Conservation (phyloP, 2,797 vertebrate genomes). For the Microctenopoma stevenorrisi region DNA sequence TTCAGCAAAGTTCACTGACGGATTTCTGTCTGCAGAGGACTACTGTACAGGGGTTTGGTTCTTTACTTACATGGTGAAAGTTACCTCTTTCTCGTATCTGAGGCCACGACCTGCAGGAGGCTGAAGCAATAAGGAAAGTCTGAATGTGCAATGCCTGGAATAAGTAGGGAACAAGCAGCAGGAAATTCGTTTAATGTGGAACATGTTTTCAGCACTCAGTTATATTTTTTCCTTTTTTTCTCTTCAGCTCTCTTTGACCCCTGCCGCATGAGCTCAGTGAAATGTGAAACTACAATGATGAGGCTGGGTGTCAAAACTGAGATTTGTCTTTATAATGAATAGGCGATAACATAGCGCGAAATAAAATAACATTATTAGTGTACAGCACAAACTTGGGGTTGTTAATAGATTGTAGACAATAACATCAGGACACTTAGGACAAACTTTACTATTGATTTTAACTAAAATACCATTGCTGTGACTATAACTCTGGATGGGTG, state of each 20-base stretch:
- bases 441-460: conserved; percentile 17
- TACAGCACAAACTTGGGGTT: conserved; percentile 25
- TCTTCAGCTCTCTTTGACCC: conserved; percentile 55
- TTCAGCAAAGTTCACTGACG: too few species aligned
- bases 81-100: conserved; percentile 47
- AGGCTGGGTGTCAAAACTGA: conserved; percentile 33
- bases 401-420: conserved; percentile 30
- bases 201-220: conserved; percentile 43
- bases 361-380: conserved; percentile 46
- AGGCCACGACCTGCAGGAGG: conserved; percentile 47
- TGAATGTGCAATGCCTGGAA: conserved; percentile 48
- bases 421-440: conserved; percentile 33
- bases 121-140: conserved; percentile 57
- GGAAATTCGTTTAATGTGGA: conserved; percentile 67
- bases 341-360: conserved; percentile 4
- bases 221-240: conserved; percentile 24
- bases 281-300: conserved; percentile 31
- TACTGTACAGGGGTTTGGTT: too few species aligned
- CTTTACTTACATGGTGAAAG: conserved; percentile 25
- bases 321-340: conserved; percentile 15
- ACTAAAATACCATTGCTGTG: conserved; percentile 6
- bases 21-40: too few species aligned
- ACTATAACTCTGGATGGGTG: conserved; percentile 18
- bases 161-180: conserved; percentile 53
- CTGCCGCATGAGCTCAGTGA: conserved; percentile 13